Percentiles rank a stretch among this genome's conserved stretches.
These are phyloP conservation scores for Mactra quadrangularis DNA, from an alignment of 1,140 invertebrate genomes.

Conservation along the genomic window DNA sequence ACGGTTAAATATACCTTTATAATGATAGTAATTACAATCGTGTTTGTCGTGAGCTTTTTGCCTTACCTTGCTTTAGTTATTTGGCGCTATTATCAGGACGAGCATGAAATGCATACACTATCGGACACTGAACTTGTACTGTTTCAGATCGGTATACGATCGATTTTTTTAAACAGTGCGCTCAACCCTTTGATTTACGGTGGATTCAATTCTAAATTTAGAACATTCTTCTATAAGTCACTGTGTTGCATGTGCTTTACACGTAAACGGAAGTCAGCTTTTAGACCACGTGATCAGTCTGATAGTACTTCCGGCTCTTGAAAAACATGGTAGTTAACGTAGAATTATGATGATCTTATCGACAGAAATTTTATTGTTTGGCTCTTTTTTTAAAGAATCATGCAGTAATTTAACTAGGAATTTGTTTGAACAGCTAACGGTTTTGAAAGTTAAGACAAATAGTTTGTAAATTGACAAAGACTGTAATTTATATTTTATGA, in stretches of 20 bases:
- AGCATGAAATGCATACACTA: constrained; percentile 39
- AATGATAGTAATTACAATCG: constrained; percentile 39
- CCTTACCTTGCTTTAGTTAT: constrained; percentile 46
- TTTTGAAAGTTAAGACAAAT: no score
- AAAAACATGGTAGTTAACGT: no score
- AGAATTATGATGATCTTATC: no score
- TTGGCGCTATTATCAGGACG: constrained; percentile 42
- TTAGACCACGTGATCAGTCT: constrained; percentile 29
- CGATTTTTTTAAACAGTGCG: constrained; percentile 60
- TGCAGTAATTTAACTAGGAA: no score
- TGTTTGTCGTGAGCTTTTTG: constrained; percentile 55
- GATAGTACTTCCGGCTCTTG: constrained; percentile 28
- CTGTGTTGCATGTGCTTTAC: constrained; percentile 7
- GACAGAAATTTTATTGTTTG: no score
- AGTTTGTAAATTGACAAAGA: no score
- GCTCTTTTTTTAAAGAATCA: no score
- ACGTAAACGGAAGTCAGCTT: background rate
- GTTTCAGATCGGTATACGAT: constrained; percentile 56
- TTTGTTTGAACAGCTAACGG: no score
- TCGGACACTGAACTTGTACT: constrained; percentile 29
- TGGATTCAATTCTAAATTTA: constrained; percentile 55
- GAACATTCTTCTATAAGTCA: constrained; percentile 33
- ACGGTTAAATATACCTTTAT: constrained; percentile 57
- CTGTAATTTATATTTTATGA: no score
- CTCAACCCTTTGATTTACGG: constrained; percentile 64